Base-by-base conservation (phyloP, 2,888 invertebrate genomes). In the Parapristionchus giblindavisi region DNA sequence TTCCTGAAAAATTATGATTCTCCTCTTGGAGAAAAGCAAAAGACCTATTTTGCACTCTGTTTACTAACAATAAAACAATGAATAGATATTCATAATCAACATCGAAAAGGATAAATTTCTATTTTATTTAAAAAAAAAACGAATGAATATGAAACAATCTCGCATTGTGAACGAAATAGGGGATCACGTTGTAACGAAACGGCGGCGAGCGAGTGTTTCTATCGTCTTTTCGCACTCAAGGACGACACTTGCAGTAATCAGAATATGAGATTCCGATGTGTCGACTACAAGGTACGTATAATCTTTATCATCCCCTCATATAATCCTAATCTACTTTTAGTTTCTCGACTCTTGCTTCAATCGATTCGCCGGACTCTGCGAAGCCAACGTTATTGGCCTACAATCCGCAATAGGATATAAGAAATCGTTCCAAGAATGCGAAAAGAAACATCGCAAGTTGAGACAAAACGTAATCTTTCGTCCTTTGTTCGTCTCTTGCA, bases 211-310 rank as follows among this genome's bases (percentile, higher is more conserved):
- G 78, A 78, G 68, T 82, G 82, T 60, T 82, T 82, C 75, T 74
- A 78, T 51, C 79, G 79, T 65, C 68, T 82, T n/a, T 82, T 79
- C 77, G 74, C 76, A 29, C 78, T 78, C 76, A 81, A 81, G 61
- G 78, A 79, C 27, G 82, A 82, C 73, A 78, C 78, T 21, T 82
- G 82, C 73, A 77, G 66, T 34, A 77, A 80, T 29, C 72, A 75
- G 36, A 77, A 80, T 34, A 76, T 82, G 8, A 76, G 79, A 36
- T 81, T 82, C 74, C 75, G 80, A 71, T 82, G 82, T 73, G 79
- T 81, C 43, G 81, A 82, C 72, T 82, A 82, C 70, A 80, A 79
- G 56, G 82, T 82, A 65, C 58, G 76, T 43, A 34, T n/a, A n/a
- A n/a, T n/a, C n/a, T n/a, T n/a, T n/a, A n/a, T n/a, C n/a, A n/a